Percentiles rank a stretch among this genome's conserved stretches.
Conservation (phyloP, 2,888 invertebrate species). For the Sarcophaga variegata region DNA sequence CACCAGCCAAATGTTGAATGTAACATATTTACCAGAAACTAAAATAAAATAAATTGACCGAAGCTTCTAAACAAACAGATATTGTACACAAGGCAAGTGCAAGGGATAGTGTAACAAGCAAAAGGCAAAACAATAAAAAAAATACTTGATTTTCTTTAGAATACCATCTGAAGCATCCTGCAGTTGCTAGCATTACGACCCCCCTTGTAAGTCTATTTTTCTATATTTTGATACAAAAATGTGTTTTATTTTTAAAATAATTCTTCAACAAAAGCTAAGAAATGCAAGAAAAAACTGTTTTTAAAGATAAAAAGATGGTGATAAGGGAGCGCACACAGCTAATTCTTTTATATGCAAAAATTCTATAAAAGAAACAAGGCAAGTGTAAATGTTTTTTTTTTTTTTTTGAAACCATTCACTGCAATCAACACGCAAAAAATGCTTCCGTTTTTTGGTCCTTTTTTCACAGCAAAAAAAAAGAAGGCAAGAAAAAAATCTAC, state of each 20-base stretch:
- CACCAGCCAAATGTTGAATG: not conserved
- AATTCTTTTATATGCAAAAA: slow-evolving; percentile 58
- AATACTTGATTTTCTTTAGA: not conserved
- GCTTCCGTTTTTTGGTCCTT: slow-evolving; percentile 8
- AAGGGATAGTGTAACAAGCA: not conserved
- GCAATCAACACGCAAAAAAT: not conserved
- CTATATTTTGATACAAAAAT: too few relatives aligned
- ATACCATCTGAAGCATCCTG: too few relatives aligned
- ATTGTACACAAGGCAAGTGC: not conserved
- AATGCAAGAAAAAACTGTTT: too few relatives aligned
- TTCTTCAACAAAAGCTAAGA: too few relatives aligned
- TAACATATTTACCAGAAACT: slow-evolving; percentile 30
- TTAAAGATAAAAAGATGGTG: too few relatives aligned
- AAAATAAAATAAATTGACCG: slow-evolving; percentile 58
- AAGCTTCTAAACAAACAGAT: slow-evolving; percentile 55
- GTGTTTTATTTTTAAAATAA: too few relatives aligned
- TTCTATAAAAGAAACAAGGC: slow-evolving; percentile 46
- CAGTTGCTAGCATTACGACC: too few relatives aligned
- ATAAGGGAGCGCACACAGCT: slow-evolving; percentile 18
- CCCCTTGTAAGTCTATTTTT: too few relatives aligned
- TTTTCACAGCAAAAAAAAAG: not conserved
- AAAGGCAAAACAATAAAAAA: too few relatives aligned
- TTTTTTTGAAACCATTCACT: slow-evolving; percentile 54
- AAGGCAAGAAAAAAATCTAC: slow-evolving; percentile 9
- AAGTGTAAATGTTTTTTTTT: slow-evolving; percentile 60